Base-by-base conservation (phyloP, 2,113 vertebrate species). In the Microtus richardsoni region DNA sequence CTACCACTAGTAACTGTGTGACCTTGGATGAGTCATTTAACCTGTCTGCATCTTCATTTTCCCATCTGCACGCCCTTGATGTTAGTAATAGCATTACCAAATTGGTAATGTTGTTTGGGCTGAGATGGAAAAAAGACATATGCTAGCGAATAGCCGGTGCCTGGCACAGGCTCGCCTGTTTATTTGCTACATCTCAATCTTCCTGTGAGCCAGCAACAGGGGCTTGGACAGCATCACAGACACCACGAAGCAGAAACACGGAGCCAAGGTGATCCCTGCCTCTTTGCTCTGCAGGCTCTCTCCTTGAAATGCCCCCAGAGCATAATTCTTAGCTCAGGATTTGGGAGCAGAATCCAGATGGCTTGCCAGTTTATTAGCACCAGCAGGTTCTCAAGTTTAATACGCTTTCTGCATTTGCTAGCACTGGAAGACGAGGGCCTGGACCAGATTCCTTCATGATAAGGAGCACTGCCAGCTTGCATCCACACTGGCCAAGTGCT, bases 381-480 rank as follows among this genome's bases (percentile, higher is more conserved):
- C 64, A 95, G 91, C 93, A 97, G 93, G 89, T 74, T 95, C 84
- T 97, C 36, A 44, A 84, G 91, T 92, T 91, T 94, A 97, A 94
- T 88, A 97, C 94, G 91, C 91, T 92, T 91, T 96, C 93, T 94
- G 86, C 64, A 91, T 95, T 96, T 0, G 14, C 82, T 93, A 96
- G 91, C 89, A 94, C 94, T 94, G 94, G 93, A 97, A 96, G 89
- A 96, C 87, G 82, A 96, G 74, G 94, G 95, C 95, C 91, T 77
- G 91, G 94, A 85, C 94, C 93, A 95, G 97, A 91, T 96, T 96
- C 91, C 70, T 91, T 71, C 77, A 62, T 1, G 70, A 95, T 89
- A 95, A 95, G n/a, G 68, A 91, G 21, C 60, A 74, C 73, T 78
- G 89, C 93, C 91, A 91, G 91, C 91, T 95, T 64, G 73, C 78